These are phyloP conservation scores for Solenodon paradoxus DNA, from an alignment of 2,113 vertebrate genomes.

Conservation along the genomic window DNA sequence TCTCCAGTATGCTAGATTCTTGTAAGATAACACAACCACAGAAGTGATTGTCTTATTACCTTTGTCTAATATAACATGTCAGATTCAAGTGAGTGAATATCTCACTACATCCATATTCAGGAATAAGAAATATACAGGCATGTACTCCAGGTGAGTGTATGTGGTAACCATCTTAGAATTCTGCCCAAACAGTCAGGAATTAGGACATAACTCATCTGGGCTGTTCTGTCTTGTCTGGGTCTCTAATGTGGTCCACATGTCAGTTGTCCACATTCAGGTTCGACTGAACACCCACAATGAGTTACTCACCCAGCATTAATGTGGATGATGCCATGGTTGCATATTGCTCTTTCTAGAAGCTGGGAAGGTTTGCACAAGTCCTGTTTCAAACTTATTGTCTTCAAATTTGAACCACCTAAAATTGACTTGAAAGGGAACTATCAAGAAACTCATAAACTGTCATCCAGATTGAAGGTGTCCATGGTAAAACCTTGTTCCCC, in stretches of 20 bases:
- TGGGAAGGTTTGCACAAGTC: no score
- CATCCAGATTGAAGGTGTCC: no score
- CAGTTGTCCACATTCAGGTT: not conserved
- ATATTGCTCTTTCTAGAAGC: no score
- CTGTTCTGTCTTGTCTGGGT: not conserved
- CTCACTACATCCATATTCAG: not conserved
- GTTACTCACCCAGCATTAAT: not conserved
- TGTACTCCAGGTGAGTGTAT: not conserved
- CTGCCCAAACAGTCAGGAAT: not conserved
- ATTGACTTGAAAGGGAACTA: no score
- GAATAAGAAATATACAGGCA: accelerated
- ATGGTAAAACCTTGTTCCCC: no score
- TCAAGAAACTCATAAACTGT: no score
- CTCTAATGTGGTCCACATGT: not conserved
- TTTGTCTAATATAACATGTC: not conserved
- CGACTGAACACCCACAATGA: accelerated
- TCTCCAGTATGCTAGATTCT: not conserved
- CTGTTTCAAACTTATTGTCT: no score
- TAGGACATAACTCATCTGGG: not conserved
- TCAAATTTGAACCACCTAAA: no score
- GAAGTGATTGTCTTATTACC: not conserved
- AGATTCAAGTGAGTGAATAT: not conserved
- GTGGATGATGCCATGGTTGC: no score
- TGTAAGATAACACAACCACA: not conserved
- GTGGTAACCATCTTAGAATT: not conserved